Conservation (phyloP, 2,888 invertebrate genomes). For the Zaprionus obscuricornis region DNA sequence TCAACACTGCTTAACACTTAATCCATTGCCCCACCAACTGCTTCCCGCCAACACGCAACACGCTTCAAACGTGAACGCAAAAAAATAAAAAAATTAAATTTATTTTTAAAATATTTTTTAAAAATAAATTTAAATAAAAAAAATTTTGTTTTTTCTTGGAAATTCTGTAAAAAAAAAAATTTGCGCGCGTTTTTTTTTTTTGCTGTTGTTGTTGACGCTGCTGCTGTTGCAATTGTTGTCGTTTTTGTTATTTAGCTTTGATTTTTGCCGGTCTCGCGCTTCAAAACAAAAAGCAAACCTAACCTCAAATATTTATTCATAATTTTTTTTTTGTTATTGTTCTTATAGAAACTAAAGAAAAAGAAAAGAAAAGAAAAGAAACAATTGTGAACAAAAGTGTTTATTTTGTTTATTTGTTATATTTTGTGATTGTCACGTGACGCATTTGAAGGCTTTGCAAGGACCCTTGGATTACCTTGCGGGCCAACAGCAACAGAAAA, state of each 20-base stretch:
- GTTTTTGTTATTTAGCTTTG: neutral
- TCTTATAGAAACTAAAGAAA: too few relatives aligned
- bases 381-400: neutral
- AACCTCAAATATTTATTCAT: too few relatives aligned
- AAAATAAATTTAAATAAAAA: too few relatives aligned
- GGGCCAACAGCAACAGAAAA: slow-evolving; percentile 32
- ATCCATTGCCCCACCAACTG: too few relatives aligned
- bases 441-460: slow-evolving; percentile 60
- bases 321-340: too few relatives aligned
- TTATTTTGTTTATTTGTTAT: too few relatives aligned
- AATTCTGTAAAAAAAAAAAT: neutral
- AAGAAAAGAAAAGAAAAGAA: neutral
- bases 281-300: too few relatives aligned
- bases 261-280: slow-evolving; percentile 13
- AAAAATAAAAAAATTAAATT: too few relatives aligned
- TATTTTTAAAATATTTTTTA: too few relatives aligned
- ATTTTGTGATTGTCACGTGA: slow-evolving; percentile 31
- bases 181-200: neutral
- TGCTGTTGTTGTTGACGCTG: neutral
- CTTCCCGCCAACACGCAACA: too few relatives aligned
- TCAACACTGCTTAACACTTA: too few relatives aligned
- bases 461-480: slow-evolving; percentile 76
- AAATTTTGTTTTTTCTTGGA: neutral
- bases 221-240: slow-evolving; percentile 3
- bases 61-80: too few relatives aligned